These are phyloP conservation scores for Icerya purchasi DNA, from an alignment of 2,888 invertebrate species.

Conservation along the genomic window DNA sequence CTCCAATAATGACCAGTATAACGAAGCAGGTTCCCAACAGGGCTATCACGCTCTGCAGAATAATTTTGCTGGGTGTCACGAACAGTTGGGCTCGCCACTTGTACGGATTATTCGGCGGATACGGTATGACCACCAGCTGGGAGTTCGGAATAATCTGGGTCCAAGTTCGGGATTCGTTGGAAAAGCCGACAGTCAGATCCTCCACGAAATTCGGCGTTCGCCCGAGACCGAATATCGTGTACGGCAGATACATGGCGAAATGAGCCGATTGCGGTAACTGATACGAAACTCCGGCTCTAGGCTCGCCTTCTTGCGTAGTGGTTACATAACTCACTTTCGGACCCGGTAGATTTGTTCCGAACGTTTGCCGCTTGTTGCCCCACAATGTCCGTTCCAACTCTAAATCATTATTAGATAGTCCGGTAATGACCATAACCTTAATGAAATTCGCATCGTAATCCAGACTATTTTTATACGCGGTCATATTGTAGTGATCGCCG, in stretches of 20 bases:
- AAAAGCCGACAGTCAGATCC: conserved; percentile 47
- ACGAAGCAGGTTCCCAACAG: conserved; percentile 66
- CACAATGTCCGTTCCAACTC: conserved; percentile 39
- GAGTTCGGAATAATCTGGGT: conserved; percentile 92
- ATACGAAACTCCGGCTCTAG: conserved; percentile 56
- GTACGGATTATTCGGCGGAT: conserved; percentile 48
- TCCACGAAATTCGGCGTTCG: conserved; percentile 96
- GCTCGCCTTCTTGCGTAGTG: conserved; percentile 65
- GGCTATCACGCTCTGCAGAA: conserved; percentile 75
- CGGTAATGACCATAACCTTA: conserved; percentile 41
- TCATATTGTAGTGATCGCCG: conserved; percentile 26
- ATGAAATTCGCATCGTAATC: conserved; percentile 90
- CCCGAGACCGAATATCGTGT: conserved; percentile 90
- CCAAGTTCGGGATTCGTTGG: conserved; percentile 43
- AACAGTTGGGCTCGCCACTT: conserved; percentile 80
- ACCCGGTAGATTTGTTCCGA: conserved; percentile 79
- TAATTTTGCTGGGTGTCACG: conserved; percentile 82
- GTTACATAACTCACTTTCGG: conserved; percentile 70
- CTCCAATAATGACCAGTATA: conserved; percentile 61
- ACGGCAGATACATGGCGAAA: conserved; percentile 81
- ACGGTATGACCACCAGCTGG: conserved; percentile 56
- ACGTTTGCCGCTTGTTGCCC: conserved; percentile 53
- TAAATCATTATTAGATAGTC: conserved; percentile 9
- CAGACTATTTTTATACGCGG: conserved; percentile 65
- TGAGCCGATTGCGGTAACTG: conserved; percentile 84